Evolutionary conservation across 2,888 invertebrate genomes (phyloP).

Genomic region (Drosophila fulvimacula): DNA sequence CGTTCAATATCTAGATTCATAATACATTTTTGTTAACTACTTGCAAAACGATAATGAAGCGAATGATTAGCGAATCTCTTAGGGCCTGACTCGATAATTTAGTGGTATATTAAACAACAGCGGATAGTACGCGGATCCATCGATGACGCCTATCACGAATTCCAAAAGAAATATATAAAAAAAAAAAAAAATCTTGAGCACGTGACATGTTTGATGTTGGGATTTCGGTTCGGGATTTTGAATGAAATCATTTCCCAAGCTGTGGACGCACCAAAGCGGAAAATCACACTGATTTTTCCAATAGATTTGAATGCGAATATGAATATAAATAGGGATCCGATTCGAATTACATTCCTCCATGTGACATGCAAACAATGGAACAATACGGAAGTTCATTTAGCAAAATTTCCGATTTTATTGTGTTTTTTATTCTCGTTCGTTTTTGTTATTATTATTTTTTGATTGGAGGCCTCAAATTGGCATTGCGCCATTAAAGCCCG

Average conservation of each 20-base stretch:
- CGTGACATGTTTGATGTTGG: slow-evolving; percentile 25
- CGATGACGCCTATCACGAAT: slow-evolving; percentile 49
- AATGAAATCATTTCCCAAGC: slow-evolving; percentile 48
- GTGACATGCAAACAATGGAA: slow-evolving; percentile 56
- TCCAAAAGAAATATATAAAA: slow-evolving; percentile 3
- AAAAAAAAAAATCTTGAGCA: slow-evolving; percentile 9
- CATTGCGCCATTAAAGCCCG: slow-evolving; percentile 14
- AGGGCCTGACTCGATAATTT: slow-evolving; percentile 33
- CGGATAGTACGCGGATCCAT: slow-evolving; percentile 21
- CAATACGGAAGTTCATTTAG: slow-evolving; percentile 47
- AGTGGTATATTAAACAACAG: slow-evolving; percentile 12
- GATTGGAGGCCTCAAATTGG: slow-evolving; percentile 17
- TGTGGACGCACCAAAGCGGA: slow-evolving; percentile 41
- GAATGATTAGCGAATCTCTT: slow-evolving; percentile 35
- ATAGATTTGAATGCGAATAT: slow-evolving; percentile 44
- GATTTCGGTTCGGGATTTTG: background rate
- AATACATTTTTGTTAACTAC: background rate
- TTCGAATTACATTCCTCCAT: slow-evolving; percentile 39
- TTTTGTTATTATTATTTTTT: background rate
- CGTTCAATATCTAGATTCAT: slow-evolving; percentile 3
- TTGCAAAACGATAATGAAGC: slow-evolving; percentile 35
- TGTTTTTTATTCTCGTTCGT: slow-evolving; percentile 10
- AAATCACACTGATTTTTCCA: slow-evolving; percentile 54
- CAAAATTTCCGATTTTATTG: slow-evolving; percentile 30
- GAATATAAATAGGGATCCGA: slow-evolving; percentile 37